Conservation (phyloP, 2,113 vertebrate genomes). For the Thamnophis sirtalis region DNA sequence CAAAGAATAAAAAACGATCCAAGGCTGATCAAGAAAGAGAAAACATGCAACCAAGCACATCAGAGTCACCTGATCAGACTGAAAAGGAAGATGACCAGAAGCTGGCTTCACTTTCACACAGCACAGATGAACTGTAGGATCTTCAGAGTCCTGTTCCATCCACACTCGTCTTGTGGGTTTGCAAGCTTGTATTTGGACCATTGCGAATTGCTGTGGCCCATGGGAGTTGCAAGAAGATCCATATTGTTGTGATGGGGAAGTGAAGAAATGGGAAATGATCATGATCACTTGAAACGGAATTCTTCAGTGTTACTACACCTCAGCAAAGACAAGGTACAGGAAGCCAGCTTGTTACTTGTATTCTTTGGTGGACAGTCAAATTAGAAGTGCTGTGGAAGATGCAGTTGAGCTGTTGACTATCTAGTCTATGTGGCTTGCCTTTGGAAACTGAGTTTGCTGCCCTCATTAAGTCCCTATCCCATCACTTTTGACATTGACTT, state of each 20-base stretch:
- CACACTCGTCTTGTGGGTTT: not conserved
- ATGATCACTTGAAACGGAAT: not conserved
- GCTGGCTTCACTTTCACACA: constrained; percentile 61
- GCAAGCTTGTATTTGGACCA: not conserved
- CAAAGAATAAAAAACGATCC: constrained; percentile 58
- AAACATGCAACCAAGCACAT: not conserved
- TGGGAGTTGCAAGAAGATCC: not conserved
- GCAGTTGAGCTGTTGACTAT: not conserved
- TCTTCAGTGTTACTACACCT: not conserved
- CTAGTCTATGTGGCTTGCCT: not conserved
- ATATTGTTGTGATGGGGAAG: not conserved
- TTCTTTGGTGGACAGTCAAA: not conserved
- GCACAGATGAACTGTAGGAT: constrained; percentile 66
- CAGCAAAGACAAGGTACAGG: not conserved
- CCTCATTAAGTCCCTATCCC: not conserved
- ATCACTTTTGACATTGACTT: not conserved
- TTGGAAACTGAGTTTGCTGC: not conserved
- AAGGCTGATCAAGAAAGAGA: constrained; percentile 37
- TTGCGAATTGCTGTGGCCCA: not conserved
- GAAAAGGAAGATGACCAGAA: constrained; percentile 55
- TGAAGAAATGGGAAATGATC: not conserved
- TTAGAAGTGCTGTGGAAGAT: not conserved
- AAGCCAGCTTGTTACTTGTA: not conserved
- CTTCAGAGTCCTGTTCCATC: accelerated
- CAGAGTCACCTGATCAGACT: constrained; percentile 2